Evolutionary conservation across 2,888 invertebrate genomes (phyloP).

Genomic region (Mesorhabditis spiculigera): DNA sequence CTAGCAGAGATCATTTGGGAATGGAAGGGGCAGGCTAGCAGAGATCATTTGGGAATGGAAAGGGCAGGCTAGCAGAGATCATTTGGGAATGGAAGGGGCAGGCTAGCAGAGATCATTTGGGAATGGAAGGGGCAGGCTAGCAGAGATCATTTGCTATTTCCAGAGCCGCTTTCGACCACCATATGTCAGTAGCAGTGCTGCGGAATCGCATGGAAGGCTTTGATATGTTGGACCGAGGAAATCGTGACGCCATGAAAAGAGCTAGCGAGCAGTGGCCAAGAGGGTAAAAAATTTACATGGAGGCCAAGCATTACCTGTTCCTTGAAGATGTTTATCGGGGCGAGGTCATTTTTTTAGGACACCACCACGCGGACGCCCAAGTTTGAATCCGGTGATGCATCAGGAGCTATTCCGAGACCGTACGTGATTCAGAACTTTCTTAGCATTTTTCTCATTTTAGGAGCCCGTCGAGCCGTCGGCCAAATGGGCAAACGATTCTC

Average conservation of each 20-base stretch:
- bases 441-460: no score
- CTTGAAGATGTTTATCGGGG: no score
- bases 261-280: background rate
- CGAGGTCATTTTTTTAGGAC: no score
- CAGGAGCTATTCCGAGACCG: no score
- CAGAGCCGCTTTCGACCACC: background rate
- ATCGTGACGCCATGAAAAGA: background rate
- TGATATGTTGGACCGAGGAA: background rate
- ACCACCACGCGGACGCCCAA: no score
- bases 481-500: no score
- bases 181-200: background rate
- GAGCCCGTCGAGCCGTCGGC: no score
- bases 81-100: slow-evolving; percentile 56
- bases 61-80: slow-evolving; percentile 67
- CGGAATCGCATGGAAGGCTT: background rate
- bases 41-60: slow-evolving; percentile 89
- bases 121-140: no score
- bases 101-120: slow-evolving; percentile 20
- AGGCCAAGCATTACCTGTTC: no score
- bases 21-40: slow-evolving; percentile 95
- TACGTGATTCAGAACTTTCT: no score
- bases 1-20: slow-evolving; percentile 85
- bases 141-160: background rate
- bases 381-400: no score
- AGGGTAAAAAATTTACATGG: no score